Evolutionary conservation across 2,888 invertebrate species (phyloP), one percentile per base, ranked within the genome.

Genomic region (Andrena marginata): DNA sequence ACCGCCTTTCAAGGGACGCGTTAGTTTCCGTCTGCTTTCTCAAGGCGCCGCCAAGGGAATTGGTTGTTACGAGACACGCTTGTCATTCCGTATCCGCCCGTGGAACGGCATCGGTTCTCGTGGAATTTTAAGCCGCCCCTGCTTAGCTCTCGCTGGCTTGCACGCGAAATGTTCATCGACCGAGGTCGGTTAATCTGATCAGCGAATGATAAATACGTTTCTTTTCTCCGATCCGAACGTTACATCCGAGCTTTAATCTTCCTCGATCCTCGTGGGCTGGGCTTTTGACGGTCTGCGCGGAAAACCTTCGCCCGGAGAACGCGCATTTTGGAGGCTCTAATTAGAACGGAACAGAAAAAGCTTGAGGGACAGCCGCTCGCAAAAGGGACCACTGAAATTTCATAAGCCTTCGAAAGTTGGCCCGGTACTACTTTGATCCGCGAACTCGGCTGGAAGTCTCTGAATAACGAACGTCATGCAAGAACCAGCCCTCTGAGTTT

Each of bases 21-120:
- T 84, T 88, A 79, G 77, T 85, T 85, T 74, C 86, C 75, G 74
- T 74, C 80, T 69, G 83, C 83, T 86, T 83, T 85, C 80, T 77
- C 78, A 73, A 80, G 79, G 65, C 59, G 79, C 72, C 78, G 80
- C 70, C 85, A 23, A 59, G 85, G 88, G 88, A 84, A 85, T 88
- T 84, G 82, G 80, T 81, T 85, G 86, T 88, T 87, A 85, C 80
- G 88, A 79, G 74, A 85, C 80, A 83, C 82, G 81, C 82, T 83
- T 79, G 77, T 85, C 82, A 80, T 80, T 80, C 64, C 67, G 62
- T 78, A 78, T 75, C 83, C 82, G 29, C 31, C 35, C 16, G 73
- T 33, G 42, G 62, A 72, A 48, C 54, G 73, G 67, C 69, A 74
- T 71, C 67, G 74, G 78, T 51, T 67, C 68, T 59, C 51, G 33